These are phyloP conservation scores for Caenorhabditis sp. DNA, from an alignment of 2,888 invertebrate species.

Conservation along the genomic window DNA sequence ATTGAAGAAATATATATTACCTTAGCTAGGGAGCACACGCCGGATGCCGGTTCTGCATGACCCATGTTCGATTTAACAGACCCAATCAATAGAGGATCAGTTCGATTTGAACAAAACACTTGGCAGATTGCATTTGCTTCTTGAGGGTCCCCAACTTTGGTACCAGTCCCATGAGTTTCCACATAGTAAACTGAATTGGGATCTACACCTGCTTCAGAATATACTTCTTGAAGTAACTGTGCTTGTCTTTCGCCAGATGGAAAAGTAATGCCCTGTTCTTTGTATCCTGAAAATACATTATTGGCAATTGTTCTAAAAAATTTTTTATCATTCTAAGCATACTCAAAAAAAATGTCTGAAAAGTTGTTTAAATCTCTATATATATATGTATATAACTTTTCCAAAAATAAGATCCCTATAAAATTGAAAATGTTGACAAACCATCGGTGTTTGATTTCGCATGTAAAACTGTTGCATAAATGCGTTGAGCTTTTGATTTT, in stretches of 20 bases:
- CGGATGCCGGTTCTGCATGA: constrained; percentile 91
- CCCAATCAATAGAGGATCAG: constrained; percentile 91
- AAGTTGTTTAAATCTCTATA: too few species aligned
- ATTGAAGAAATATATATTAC: background rate
- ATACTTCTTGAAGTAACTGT: constrained; percentile 88
- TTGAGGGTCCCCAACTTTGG: constrained; percentile 98
- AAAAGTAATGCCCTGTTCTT: constrained; percentile 84
- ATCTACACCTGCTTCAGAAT: constrained; percentile 87
- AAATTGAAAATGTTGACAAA: constrained; percentile 21
- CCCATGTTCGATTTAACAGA: constrained; percentile 99
- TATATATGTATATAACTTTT: too few species aligned
- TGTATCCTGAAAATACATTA: constrained; percentile 76
- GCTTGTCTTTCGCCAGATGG: constrained; percentile 88
- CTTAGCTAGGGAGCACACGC: constrained; percentile 83
- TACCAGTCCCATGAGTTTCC: constrained; percentile 99
- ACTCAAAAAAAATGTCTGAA: too few species aligned
- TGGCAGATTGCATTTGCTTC: constrained; percentile 96
- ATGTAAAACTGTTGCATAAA: constrained; percentile 86
- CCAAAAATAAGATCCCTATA: too few species aligned
- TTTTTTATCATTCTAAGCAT: too few species aligned
- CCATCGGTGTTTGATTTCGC: constrained; percentile 96
- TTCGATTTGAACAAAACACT: constrained; percentile 91
- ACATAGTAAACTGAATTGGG: constrained; percentile 93
- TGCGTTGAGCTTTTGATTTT: constrained; percentile 78
- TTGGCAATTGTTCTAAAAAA: too few species aligned